These are phyloP conservation scores for Trematocara unimaculatum DNA, from an alignment of 2,113 vertebrate species.

Conservation along the genomic window DNA sequence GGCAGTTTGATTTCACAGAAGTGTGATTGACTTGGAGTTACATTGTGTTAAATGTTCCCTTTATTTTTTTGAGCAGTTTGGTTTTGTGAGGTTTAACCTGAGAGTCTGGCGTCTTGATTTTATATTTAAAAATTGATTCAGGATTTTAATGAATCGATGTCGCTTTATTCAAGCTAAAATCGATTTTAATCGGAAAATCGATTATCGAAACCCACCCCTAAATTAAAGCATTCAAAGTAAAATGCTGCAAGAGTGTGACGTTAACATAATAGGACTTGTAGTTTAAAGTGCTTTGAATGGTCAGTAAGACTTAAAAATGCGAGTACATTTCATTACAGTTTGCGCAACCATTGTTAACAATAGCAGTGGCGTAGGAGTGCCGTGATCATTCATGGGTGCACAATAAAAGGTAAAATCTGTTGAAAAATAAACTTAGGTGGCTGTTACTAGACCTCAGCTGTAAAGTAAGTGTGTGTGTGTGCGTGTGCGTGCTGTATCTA, in stretches of 20 bases:
- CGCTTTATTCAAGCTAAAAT: background rate
- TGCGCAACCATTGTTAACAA: background rate
- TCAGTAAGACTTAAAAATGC: background rate
- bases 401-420: background rate
- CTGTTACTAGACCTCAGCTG: background rate
- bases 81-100: background rate
- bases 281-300: background rate
- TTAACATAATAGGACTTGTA: background rate
- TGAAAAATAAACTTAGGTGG: background rate
- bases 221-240: background rate
- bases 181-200: accelerated
- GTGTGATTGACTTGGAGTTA: background rate
- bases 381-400: accelerated
- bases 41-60: background rate
- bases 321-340: background rate
- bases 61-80: background rate
- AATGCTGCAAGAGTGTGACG: background rate
- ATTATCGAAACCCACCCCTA: accelerated
- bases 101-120: background rate
- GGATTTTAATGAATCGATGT: background rate
- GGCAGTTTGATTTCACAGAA: background rate
- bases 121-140: background rate
- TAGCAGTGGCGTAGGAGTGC: background rate
- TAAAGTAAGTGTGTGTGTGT: background rate
- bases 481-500: accelerated